phyloP scores from a whole-genome alignment of 2,113 vertebrate genomes.

The Urocynchramus pylzowi region DNA sequence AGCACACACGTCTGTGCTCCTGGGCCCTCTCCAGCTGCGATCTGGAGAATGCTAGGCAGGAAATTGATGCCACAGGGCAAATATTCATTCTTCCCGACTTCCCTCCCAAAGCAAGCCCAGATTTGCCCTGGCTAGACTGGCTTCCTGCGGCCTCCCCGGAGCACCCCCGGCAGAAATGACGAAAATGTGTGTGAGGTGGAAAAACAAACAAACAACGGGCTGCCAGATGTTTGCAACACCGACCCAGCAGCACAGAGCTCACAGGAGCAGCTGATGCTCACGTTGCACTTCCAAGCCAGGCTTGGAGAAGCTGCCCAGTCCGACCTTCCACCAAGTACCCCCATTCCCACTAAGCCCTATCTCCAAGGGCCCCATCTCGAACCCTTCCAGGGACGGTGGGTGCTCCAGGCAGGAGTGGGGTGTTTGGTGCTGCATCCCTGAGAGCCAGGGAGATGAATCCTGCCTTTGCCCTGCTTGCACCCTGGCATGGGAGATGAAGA shows the following conservation, averaged over 20 bases:
- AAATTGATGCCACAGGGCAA: slow-evolving; percentile 79
- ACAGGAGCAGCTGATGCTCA: not conserved
- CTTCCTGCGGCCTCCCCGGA: slow-evolving; percentile 70
- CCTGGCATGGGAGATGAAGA: not conserved
- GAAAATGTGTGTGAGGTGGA: not conserved
- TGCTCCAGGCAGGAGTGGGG: not conserved
- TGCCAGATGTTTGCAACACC: not conserved
- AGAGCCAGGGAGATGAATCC: not conserved
- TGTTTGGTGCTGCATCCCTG: not conserved
- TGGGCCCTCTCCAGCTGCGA: slow-evolving; percentile 66
- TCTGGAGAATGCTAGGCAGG: slow-evolving; percentile 74
- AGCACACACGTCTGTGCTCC: slow-evolving; percentile 22
- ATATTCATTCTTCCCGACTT: slow-evolving; percentile 63
- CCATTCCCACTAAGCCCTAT: rapidly evolving
- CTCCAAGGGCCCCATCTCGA: not conserved
- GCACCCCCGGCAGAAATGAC: not conserved
- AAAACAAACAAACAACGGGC: not conserved
- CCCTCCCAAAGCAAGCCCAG: slow-evolving; percentile 65
- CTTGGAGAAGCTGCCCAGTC: not conserved
- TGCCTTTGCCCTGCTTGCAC: not conserved
- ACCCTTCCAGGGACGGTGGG: rapidly evolving
- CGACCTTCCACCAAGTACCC: rapidly evolving
- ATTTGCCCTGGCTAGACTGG: slow-evolving; percentile 69
- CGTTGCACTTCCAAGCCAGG: not conserved
- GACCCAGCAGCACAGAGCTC: not conserved